Evolutionary conservation across 2,888 invertebrate species (phyloP).

Genomic region (Muschampia plurimacula): DNA sequence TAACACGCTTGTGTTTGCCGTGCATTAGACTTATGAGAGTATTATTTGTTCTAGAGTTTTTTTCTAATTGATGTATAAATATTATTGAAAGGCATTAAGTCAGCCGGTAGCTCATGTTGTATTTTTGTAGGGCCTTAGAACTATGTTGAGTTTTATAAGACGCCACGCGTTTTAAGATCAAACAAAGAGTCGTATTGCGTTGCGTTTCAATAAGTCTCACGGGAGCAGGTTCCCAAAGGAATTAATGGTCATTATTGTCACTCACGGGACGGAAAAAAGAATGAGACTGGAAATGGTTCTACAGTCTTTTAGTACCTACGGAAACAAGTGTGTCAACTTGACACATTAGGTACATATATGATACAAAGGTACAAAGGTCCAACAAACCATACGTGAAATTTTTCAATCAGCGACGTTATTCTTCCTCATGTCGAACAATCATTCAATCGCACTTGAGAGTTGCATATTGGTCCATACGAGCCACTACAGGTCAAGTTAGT

Average conservation of each 20-base stretch:
- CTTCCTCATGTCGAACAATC: no score
- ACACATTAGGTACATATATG: no score
- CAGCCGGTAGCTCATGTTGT: constrained; percentile 8
- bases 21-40: constrained; percentile 19
- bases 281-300: not conserved
- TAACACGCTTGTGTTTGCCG: constrained; percentile 20
- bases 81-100: constrained; percentile 17
- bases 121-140: not conserved
- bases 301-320: not conserved
- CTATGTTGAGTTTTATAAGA: not conserved
- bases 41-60: constrained; percentile 18
- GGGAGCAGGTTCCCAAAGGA: constrained; percentile 2
- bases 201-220: not conserved
- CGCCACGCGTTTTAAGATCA: not conserved
- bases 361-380: no score
- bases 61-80: constrained; percentile 21
- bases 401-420: no score
- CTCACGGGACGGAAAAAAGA: not conserved
- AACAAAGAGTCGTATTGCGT: not conserved
- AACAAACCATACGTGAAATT: no score
- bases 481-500: no score
- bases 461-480: no score
- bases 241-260: not conserved
- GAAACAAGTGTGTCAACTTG: no score
- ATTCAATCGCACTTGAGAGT: no score